Base-by-base conservation (phyloP, 2,888 invertebrate species). In the Trichacis sp. region DNA sequence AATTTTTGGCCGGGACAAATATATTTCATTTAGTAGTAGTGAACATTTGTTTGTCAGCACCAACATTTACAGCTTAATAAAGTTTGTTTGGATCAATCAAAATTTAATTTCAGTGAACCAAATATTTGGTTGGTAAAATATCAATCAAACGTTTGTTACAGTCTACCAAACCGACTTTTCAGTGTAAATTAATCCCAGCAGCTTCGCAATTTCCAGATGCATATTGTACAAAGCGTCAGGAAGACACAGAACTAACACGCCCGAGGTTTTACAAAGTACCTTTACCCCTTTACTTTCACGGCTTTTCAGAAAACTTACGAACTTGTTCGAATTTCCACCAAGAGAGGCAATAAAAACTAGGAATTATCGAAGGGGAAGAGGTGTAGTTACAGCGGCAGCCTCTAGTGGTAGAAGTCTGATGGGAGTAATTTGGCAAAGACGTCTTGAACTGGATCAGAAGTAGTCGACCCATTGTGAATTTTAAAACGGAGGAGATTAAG, bases 261-360 rank as follows among this genome's bases (percentile, higher is more conserved):
- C 51, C 53, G 50, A 53, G 33, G 45, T 53, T 63, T 50, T 63
- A 49, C 50, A 33, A 63, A 63, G 56, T 62, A 47, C 18, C 52
- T 24, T 33, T 14, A 29, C 17, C 58, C 30, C 40, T 58, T 40
- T 47, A 54, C 49, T 58, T 50, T 57, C 55, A 12, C 24, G 29
- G 17, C 30, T 38, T 33, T 55, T 51, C 33, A 30, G 42, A 14
- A 49, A 64, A 59, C 54, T 64, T 55, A 15, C 24, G 17, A 50
- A 64, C 55, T 64, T 33, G 50, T 20, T 18, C 4, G 43, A 55
- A 58, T 55, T 64, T 30, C 18, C 51, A 14, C 20, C 29, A 19
- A 52, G 48, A 42, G 30, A 47, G 29, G 42, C 36, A 62, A 49
- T 52, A 62, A 57, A 57, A 57, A 57, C 56, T 43, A 36, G 18